These are phyloP conservation scores for Bos indicus DNA, from an alignment of 2,113 vertebrate genomes.

Conservation along the genomic window DNA sequence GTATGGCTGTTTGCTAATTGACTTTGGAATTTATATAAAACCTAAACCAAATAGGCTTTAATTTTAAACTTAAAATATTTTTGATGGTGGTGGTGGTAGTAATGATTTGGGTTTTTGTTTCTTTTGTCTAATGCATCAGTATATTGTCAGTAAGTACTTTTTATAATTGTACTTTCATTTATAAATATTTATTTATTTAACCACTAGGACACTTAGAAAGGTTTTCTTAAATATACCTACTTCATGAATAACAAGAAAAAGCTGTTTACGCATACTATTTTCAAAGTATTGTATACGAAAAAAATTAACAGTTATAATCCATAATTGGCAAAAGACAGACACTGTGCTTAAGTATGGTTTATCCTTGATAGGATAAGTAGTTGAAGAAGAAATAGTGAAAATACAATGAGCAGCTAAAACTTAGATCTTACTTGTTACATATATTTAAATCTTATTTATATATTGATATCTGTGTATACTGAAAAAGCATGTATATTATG, in stretches of 20 bases:
- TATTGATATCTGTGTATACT: neutral
- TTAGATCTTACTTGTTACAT: neutral
- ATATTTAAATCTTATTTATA: neutral
- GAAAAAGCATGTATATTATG: neutral
- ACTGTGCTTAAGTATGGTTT: neutral
- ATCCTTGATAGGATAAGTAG: neutral
- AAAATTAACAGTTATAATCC: neutral
- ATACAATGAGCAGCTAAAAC: neutral
- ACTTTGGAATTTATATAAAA: neutral
- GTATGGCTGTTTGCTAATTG: neutral
- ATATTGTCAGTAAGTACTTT: neutral
- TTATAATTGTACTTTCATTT: neutral
- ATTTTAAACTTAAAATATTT: neutral
- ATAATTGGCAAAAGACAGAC: neutral
- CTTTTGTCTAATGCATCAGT: neutral
- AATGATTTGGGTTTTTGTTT: neutral
- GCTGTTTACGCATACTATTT: neutral
- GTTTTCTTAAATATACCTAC: neutral
- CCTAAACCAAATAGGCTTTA: neutral
- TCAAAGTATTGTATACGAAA: neutral
- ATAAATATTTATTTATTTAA: neutral
- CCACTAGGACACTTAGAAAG: neutral
- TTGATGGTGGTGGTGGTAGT: neutral
- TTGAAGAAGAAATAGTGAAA: neutral
- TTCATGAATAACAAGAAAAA: neutral